Percentiles rank a stretch among this genome's conserved stretches.
Evolutionary conservation across 2,113 vertebrate genomes (phyloP).

Genomic region (Suricata suricatta): DNA sequence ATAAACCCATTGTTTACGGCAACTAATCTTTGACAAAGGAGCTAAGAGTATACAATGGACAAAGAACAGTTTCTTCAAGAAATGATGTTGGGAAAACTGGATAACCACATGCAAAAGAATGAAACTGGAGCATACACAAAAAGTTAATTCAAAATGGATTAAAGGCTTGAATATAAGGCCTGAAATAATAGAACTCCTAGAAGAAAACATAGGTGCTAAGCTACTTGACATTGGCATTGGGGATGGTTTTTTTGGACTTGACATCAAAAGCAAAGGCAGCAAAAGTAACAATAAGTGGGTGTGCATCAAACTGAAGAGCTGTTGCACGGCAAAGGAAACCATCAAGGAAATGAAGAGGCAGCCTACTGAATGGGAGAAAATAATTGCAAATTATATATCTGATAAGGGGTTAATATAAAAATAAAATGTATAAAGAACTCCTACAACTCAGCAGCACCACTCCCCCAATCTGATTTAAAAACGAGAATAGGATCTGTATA

Average conservation of each 20-base stretch:
- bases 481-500: neutral
- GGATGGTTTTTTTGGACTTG: neutral
- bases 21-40: neutral
- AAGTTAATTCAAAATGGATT: neutral
- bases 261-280: neutral
- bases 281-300: neutral
- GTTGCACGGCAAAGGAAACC: neutral
- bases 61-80: neutral
- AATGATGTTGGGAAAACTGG: neutral
- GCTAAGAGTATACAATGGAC: neutral
- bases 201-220: neutral
- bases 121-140: neutral
- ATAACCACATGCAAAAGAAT: neutral
- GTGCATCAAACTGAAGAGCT: neutral
- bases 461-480: neutral
- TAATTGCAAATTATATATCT: neutral
- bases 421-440: neutral
- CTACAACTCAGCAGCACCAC: neutral
- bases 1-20: neutral
- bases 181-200: neutral
- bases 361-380: neutral
- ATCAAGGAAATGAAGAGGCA: neutral
- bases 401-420: neutral
- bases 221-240: neutral
- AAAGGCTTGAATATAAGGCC: neutral